Evolutionary conservation across 1,140 invertebrate genomes (phyloP).

Genomic region (Aphaenogaster ashmeadi): DNA sequence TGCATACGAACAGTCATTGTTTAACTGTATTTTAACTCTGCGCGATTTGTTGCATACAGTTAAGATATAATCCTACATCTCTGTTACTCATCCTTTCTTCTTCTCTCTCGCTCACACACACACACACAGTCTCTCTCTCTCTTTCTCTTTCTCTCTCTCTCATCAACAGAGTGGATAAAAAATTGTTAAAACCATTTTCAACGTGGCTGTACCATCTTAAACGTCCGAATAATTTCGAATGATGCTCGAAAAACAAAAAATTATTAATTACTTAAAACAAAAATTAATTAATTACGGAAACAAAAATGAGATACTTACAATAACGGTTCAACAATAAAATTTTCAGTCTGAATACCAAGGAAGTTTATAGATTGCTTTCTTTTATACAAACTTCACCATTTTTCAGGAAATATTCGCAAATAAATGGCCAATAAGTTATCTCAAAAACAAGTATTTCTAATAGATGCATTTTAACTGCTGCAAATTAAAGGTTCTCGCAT

Average conservation of each 20-base stretch:
- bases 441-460: not conserved
- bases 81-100: slow-evolving; percentile 6
- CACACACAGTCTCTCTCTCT: not conserved
- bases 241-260: slow-evolving; percentile 8
- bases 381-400: not conserved
- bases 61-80: slow-evolving; percentile 36
- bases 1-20: slow-evolving; percentile 70
- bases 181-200: slow-evolving; percentile 82
- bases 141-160: not conserved
- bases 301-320: not conserved
- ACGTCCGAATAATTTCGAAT: not conserved
- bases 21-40: slow-evolving; percentile 34
- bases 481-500: not conserved
- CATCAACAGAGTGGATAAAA: slow-evolving; percentile 84
- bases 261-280: not conserved
- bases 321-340: not conserved
- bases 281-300: not conserved
- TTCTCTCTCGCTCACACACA: not conserved
- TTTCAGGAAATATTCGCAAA: not conserved
- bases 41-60: slow-evolving; percentile 44
- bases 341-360: not conserved
- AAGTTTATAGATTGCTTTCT: not conserved
- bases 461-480: not conserved
- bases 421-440: not conserved
- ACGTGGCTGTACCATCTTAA: slow-evolving; percentile 65